phyloP scores from a whole-genome alignment of 2,113 vertebrate genomes.

The Donacobius atricapilla region DNA sequence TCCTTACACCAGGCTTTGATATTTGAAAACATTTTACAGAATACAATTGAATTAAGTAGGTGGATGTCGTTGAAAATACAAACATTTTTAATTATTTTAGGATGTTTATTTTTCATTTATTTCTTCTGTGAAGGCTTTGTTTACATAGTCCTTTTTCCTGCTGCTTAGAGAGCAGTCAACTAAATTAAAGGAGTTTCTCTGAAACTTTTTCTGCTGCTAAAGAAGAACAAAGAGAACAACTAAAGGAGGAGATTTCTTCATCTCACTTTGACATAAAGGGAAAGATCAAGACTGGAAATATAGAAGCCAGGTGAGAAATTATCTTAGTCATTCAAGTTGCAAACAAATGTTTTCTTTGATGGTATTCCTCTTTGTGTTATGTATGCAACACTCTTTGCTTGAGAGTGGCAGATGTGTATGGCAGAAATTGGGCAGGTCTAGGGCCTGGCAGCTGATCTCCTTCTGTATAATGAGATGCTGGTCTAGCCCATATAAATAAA shows the following conservation, averaged over 20 bases:
- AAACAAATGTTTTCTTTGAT: not conserved
- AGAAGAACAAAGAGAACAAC: slow-evolving; percentile 23
- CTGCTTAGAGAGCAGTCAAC: not conserved
- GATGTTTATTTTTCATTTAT: not conserved
- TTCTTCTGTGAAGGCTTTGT: not conserved
- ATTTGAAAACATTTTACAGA: not conserved
- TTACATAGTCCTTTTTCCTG: not conserved
- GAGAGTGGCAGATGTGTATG: not conserved
- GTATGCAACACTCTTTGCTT: not conserved
- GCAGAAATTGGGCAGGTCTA: not conserved
- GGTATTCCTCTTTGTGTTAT: not conserved
- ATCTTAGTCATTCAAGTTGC: not conserved
- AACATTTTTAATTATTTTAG: not conserved
- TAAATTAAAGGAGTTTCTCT: not conserved
- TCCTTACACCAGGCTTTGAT: not conserved
- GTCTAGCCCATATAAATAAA: not conserved
- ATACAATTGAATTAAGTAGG: not conserved
- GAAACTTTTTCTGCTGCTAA: slow-evolving; percentile 13
- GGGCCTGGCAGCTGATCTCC: not conserved
- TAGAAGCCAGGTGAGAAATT: slow-evolving; percentile 54
- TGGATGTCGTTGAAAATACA: not conserved
- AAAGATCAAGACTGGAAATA: not conserved
- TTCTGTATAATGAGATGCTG: not conserved
- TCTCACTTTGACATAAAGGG: slow-evolving; percentile 14
- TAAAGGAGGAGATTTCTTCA: not conserved